Conservation (phyloP, 2,797 vertebrate species). For the Taeniopygia guttata region DNA sequence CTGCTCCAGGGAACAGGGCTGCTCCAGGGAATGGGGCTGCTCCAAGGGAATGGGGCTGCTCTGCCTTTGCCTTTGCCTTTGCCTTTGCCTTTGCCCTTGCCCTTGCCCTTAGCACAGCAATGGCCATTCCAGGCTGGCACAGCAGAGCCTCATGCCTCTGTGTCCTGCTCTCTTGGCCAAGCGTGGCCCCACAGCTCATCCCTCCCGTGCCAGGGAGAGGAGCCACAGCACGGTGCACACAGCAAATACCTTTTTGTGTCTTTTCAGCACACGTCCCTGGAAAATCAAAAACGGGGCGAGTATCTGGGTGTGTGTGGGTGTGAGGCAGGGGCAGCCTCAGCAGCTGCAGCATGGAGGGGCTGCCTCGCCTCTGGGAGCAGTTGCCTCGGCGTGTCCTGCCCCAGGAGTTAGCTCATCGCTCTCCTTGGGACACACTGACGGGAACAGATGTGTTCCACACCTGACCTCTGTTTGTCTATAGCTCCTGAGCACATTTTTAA, state of each 20-base stretch:
- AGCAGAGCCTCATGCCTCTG: neutral
- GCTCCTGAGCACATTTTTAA: neutral
- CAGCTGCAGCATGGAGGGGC: neutral
- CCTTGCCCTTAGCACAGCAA: neutral
- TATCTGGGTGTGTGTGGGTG: accelerated
- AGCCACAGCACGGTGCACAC: accelerated
- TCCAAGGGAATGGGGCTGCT: too few relatives aligned
- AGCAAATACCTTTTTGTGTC: neutral
- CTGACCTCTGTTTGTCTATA: neutral
- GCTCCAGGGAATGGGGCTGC: too few relatives aligned
- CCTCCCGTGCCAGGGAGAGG: accelerated
- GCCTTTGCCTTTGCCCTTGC: neutral
- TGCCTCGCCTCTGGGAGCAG: neutral
- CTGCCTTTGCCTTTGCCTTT: neutral
- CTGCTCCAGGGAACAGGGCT: too few relatives aligned
- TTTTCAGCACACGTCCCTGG: neutral
- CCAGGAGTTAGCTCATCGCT: neutral
- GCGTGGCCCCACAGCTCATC: accelerated
- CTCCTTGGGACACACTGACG: neutral
- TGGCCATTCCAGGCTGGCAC: neutral
- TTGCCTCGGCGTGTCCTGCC: neutral
- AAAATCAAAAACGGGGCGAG: neutral
- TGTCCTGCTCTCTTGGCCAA: neutral
- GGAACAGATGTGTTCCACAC: neutral
- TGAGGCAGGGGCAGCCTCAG: neutral